Evolutionary conservation across 2,113 vertebrate species (phyloP).

Genomic region (Lycaon pictus): DNA sequence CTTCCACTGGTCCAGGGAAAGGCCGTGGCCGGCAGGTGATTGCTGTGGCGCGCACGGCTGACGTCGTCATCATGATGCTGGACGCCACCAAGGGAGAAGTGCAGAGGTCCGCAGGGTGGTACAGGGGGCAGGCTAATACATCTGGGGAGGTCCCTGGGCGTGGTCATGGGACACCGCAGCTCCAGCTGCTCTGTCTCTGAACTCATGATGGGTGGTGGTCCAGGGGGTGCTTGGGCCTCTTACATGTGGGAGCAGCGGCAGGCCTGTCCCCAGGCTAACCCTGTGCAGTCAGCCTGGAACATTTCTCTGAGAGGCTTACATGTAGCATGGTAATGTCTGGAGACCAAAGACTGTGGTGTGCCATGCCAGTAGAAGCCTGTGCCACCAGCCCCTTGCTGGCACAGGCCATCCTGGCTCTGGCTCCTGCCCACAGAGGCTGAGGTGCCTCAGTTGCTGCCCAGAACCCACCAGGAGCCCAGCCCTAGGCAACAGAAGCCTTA

Average conservation of each 20-base stretch:
- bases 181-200: not conserved
- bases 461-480: not conserved
- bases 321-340: not conserved
- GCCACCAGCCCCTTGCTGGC: not conserved
- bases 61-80: slow-evolving; percentile 99
- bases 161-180: fast-evolving
- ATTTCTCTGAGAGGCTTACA: not conserved
- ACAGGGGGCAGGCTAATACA: fast-evolving
- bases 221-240: not conserved
- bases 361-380: not conserved
- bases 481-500: not conserved
- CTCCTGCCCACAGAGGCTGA: not conserved
- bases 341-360: not conserved
- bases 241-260: fast-evolving
- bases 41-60: slow-evolving; percentile 97
- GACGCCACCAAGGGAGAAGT: slow-evolving; percentile 99
- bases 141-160: not conserved
- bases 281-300: not conserved
- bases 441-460: not conserved
- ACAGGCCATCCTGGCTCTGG: not conserved
- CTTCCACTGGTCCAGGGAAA: slow-evolving; percentile 90
- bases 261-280: not conserved
- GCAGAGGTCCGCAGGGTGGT: slow-evolving; percentile 90
- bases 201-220: not conserved
- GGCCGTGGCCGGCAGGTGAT: slow-evolving; percentile 98